Base-by-base conservation (phyloP, 2,888 invertebrate species). In the Ceraclea dissimilis region DNA sequence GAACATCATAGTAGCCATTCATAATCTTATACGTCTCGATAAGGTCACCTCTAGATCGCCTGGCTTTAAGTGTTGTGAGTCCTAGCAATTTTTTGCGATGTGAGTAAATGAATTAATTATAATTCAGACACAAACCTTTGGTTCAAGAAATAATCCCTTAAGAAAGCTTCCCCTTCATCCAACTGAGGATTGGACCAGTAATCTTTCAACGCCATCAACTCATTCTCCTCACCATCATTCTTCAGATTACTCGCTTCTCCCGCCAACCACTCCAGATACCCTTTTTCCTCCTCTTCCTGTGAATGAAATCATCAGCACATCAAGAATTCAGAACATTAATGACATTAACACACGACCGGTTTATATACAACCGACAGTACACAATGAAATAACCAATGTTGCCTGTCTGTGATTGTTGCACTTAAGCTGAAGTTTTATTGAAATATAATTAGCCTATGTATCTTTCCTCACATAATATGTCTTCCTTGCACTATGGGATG, bases 111-210 rank as follows among this genome's bases (percentile, higher is more conserved):
- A 39, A 39, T 16, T 26, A 10, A 26, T 26, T 26, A 10, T 26
- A 6, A 26, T 26, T 6, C n/a, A 26, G 10, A 26, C 4, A 26
- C 26, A 26, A 26, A 83, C 74, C 85, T 84, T 70, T 93, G 90
- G 67, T 95, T 90, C 34, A 97, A 74, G 63, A 98, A 85, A 69
- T 91, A 98, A 72, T 99, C 96, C 54, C 91, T 80, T 1, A 99
- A 76, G 72, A 94, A 99, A 54, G 87, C 86, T 68, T 98, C 97
- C 31, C 84, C 86, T 53, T 86, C 82, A 64, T 88, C 87, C 19
- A 98, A 74, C 61, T 86, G 83, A 16, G 90, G 88, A 70, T 89
- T 83, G 13, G 80, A 84, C 95, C 95, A 96, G 66, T 86, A 88
- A 20, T 89, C 85, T 64, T 87, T 86, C 33, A 95, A 71, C 0